Evolutionary conservation across 2,113 vertebrate genomes (phyloP), one percentile per base, ranked within the genome.

Genomic region (Cisticola juncidis): DNA sequence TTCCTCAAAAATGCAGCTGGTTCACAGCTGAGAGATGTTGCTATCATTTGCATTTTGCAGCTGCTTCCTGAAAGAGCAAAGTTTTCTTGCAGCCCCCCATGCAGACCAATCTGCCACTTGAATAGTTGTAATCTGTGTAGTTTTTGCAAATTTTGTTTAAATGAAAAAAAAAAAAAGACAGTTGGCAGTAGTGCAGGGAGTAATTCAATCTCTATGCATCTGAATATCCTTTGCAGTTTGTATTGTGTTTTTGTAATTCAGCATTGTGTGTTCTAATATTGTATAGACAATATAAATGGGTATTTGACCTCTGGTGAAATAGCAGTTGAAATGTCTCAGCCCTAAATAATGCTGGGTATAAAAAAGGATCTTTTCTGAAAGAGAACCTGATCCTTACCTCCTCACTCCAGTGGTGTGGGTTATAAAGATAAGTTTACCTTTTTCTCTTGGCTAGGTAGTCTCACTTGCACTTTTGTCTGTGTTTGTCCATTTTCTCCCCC

Each of bases 401-500:
- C 18, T 68, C 33, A 1, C 58, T 73, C 57, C 26, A 28, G 35
- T 35, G 40, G 72, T 54, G 6, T 70, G 57, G 58, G 29, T 51
- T 88, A 21, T 64, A 65, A 90, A 48, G 16, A 26, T 48, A 53
- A 69, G 5, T 61, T 88, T 58, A 62, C 33, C 40, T 21, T 74
- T 56, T 91, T 73, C 45, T 78, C 47, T 84, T 6, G 9, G 35
- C 38, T 40, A 31, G 31, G 17, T 60, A 12, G n/a, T 87, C 51
- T 96, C 57, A 89, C 69, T 88, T 65, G 31, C 20, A 53, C 26
- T 93, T 90, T 53, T 93, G 64, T 64, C 57, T 90, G 20, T 90
- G 4, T 96, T 94, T 97, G 31, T 61, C 88, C 15, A 48, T 91
- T 93, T 88, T 90, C 28, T 90, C 13, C 42, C 57, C 47, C 21